A percentile compares a stretch with the other conserved stretches of the same genome.
Evolutionary conservation across 1,140 invertebrate genomes (phyloP).

Genomic region (Cydia splendana): DNA sequence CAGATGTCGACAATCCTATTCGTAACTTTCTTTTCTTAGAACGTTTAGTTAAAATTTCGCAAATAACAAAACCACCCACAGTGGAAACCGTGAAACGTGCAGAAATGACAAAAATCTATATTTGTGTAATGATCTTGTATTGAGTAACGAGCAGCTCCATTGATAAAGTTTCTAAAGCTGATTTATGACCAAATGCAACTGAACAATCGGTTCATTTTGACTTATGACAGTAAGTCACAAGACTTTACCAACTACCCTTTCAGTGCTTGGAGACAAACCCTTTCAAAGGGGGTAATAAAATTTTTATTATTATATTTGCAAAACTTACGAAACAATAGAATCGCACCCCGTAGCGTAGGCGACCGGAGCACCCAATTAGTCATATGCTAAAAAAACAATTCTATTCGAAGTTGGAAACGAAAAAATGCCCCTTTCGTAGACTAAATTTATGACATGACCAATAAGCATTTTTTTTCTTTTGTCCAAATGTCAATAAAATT

Average conservation of each 20-base stretch:
- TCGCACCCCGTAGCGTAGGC: slow-evolving; percentile 59
- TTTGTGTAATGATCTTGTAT: slow-evolving; percentile 78
- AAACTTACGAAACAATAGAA: slow-evolving; percentile 65
- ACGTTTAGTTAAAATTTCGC: slow-evolving; percentile 55
- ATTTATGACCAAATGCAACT: slow-evolving; percentile 75
- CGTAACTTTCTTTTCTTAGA: slow-evolving; percentile 72
- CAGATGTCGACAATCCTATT: slow-evolving; percentile 48
- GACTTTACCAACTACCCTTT: slow-evolving; percentile 72
- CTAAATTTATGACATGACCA: slow-evolving; percentile 49
- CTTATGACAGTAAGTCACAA: slow-evolving; percentile 59
- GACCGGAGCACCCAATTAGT: slow-evolving; percentile 66
- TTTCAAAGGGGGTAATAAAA: slow-evolving; percentile 77
- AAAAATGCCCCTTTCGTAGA: slow-evolving; percentile 59
- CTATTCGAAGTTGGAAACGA: slow-evolving; percentile 60
- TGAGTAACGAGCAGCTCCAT: slow-evolving; percentile 63
- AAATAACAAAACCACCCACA: slow-evolving; percentile 67
- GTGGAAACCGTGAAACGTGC: slow-evolving; percentile 63
- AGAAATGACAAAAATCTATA: slow-evolving; percentile 75
- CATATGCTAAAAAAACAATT: slow-evolving; percentile 60
- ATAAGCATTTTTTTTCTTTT: slow-evolving; percentile 60
- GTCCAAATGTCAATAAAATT: slow-evolving; percentile 62
- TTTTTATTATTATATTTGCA: slow-evolving; percentile 79
- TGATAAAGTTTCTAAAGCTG: slow-evolving; percentile 63
- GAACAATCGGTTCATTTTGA: slow-evolving; percentile 73
- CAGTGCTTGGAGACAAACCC: slow-evolving; percentile 66